Percentiles rank a stretch among this genome's conserved stretches.
Evolutionary conservation across 2,113 vertebrate species (phyloP).

Genomic region (Suncus etruscus): DNA sequence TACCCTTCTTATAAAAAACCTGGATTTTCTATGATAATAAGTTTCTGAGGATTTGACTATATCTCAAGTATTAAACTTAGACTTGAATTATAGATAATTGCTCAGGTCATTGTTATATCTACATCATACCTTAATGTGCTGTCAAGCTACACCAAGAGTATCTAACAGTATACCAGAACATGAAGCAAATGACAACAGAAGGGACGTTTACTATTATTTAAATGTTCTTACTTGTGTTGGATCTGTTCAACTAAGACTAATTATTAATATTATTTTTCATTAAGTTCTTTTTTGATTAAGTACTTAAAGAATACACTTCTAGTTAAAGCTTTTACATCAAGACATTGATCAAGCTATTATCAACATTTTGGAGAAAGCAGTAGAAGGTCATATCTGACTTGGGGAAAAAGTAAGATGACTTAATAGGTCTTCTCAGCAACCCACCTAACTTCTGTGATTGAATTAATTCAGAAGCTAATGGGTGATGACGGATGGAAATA

Average conservation of each 20-base stretch:
- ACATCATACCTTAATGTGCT: neutral
- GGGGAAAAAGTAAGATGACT: slow-evolving; percentile 62
- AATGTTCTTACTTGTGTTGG: slow-evolving; percentile 37
- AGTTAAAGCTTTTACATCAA: slow-evolving; percentile 73
- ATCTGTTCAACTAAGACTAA: slow-evolving; percentile 68
- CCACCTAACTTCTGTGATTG: slow-evolving; percentile 58
- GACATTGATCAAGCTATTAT: slow-evolving; percentile 68
- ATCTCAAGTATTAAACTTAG: slow-evolving; percentile 21
- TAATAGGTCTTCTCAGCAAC: slow-evolving; percentile 57
- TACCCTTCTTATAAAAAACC: slow-evolving; percentile 6
- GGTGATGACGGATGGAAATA: neutral
- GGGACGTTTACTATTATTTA: slow-evolving; percentile 20
- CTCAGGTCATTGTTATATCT: neutral
- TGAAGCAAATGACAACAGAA: neutral
- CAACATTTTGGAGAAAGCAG: slow-evolving; percentile 61
- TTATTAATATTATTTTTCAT: slow-evolving; percentile 61
- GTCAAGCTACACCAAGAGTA: neutral
- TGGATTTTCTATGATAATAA: slow-evolving; percentile 18
- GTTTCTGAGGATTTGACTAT: neutral
- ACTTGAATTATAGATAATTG: neutral
- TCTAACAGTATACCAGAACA: neutral
- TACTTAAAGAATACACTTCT: slow-evolving; percentile 68
- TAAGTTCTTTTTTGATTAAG: slow-evolving; percentile 71
- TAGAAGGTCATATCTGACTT: slow-evolving; percentile 65
- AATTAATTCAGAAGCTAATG: slow-evolving; percentile 67